Evolutionary conservation across 2,888 invertebrate genomes (phyloP).

Genomic region (Sphaerophoria taeniata): DNA sequence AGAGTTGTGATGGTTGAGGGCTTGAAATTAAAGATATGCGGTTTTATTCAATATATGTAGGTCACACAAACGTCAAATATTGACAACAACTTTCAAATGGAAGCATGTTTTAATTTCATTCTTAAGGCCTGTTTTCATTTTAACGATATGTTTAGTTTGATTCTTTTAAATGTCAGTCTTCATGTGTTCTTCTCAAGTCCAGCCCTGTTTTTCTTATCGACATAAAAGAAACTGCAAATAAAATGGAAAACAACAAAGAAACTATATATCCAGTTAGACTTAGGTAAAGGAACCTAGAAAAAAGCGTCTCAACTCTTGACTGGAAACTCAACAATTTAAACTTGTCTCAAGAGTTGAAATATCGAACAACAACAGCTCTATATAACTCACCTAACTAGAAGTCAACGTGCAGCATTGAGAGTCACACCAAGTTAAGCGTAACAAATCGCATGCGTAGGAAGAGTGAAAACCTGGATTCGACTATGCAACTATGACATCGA

Average conservation of each 20-base stretch:
- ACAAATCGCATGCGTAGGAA: slow-evolving; percentile 73
- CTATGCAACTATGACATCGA: not conserved
- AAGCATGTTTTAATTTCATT: no score
- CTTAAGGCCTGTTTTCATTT: no score
- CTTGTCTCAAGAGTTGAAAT: slow-evolving; percentile 33
- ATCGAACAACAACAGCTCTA: slow-evolving; percentile 32
- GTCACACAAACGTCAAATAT: not conserved
- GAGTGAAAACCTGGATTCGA: slow-evolving; percentile 59
- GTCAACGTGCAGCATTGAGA: slow-evolving; percentile 19
- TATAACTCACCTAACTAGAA: slow-evolving; percentile 2
- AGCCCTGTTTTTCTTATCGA: not conserved
- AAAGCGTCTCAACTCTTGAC: slow-evolving; percentile 38
- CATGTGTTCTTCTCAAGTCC: not conserved
- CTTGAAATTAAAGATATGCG: not conserved
- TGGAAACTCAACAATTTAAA: slow-evolving; percentile 33
- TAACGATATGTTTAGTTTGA: no score
- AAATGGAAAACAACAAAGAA: slow-evolving; percentile 58
- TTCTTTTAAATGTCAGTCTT: no score
- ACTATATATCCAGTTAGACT: slow-evolving; percentile 40
- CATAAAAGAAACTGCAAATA: slow-evolving; percentile 18
- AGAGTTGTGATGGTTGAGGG: slow-evolving; percentile 43
- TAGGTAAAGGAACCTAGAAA: not conserved
- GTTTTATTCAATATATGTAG: not conserved
- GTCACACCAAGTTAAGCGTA: slow-evolving; percentile 66
- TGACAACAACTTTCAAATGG: not conserved